Percentiles rank a stretch among this genome's conserved stretches.
These are phyloP conservation scores for Heterotis niloticus DNA, from an alignment of 2,113 vertebrate genomes.

Conservation along the genomic window DNA sequence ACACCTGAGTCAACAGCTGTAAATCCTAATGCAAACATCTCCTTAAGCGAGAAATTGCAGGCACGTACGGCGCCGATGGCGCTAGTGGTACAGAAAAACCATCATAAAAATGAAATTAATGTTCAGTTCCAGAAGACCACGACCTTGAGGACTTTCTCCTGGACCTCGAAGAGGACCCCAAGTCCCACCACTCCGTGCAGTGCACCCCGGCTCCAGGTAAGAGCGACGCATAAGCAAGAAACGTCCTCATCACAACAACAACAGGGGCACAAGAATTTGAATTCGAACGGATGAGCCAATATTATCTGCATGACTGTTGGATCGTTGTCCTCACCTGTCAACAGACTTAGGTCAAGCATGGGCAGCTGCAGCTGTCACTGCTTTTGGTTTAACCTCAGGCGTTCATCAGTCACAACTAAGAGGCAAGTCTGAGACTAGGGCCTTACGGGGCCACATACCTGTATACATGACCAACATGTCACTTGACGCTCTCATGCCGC, in stretches of 20 bases:
- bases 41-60: constrained; percentile 3
- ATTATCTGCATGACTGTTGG: background rate
- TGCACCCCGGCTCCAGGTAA: constrained; percentile 87
- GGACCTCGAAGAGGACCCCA: constrained; percentile 82
- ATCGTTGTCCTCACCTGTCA: background rate
- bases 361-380: background rate
- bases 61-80: background rate
- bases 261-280: no score
- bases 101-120: background rate
- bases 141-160: constrained; percentile 81
- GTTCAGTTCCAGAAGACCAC: constrained; percentile 67
- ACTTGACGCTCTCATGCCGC: no score
- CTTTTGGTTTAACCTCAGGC: background rate
- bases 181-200: constrained; percentile 76
- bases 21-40: background rate
- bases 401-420: background rate
- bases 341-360: constrained; percentile 1
- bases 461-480: no score
- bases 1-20: constrained; percentile 6
- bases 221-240: background rate
- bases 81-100: background rate
- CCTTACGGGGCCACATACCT: no score
- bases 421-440: background rate
- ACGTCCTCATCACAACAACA: no score
- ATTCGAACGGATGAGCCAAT: no score